Conservation (phyloP, 2,888 invertebrate species). For the Cantharis nigra region DNA sequence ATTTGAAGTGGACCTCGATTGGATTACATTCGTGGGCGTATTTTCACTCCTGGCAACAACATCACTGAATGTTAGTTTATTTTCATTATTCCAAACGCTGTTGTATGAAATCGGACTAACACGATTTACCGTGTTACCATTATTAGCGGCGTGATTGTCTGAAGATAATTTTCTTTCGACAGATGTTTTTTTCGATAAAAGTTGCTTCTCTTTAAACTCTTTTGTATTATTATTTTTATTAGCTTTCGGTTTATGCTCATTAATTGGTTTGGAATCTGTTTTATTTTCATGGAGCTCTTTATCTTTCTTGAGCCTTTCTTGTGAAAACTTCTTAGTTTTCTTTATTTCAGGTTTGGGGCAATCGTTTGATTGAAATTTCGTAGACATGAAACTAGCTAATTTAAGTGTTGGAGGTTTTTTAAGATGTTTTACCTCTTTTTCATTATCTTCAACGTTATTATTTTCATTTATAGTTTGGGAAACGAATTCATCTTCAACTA, state of each 20-base stretch:
- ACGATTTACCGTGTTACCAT: conserved; percentile 14
- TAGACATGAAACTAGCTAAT: not conserved
- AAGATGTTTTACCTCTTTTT: conserved; percentile 17
- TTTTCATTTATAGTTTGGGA: conserved; percentile 71
- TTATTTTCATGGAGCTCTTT: conserved; percentile 9
- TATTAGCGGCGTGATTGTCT: conserved; percentile 27
- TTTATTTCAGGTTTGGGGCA: conserved; percentile 10
- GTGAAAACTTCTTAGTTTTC: not conserved
- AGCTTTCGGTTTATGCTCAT: conserved; percentile 33
- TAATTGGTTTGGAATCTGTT: not conserved
- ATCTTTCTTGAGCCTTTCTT: conserved; percentile 11
- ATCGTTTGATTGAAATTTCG: not conserved
- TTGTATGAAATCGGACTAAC: conserved; percentile 47
- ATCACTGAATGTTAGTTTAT: conserved; percentile 63
- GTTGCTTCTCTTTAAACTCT: conserved; percentile 46
- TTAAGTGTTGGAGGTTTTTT: conserved; percentile 17
- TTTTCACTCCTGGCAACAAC: conserved; percentile 62
- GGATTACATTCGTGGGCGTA: conserved; percentile 36
- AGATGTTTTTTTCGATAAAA: conserved; percentile 39
- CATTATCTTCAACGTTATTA: conserved; percentile 62
- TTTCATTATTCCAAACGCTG: conserved; percentile 60
- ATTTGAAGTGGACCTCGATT: conserved; percentile 34
- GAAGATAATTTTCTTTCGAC: conserved; percentile 35
- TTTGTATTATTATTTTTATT: conserved; percentile 30
- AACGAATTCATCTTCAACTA: conserved; percentile 68